These are phyloP conservation scores for Lottia scabra DNA, from an alignment of 2,888 invertebrate genomes.

Conservation along the genomic window DNA sequence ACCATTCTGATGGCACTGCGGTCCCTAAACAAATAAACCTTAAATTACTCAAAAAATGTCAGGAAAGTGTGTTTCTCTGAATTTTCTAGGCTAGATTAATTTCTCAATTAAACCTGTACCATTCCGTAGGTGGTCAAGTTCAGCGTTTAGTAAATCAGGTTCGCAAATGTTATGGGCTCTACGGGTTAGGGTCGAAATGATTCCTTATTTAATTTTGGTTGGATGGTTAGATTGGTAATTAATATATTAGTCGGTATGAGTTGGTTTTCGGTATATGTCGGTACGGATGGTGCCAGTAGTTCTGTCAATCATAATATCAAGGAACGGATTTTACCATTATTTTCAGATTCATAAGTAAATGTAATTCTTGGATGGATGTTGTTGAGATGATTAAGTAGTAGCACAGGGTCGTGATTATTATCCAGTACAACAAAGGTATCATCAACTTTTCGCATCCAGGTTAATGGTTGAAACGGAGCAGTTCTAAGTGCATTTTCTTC, in stretches of 20 bases:
- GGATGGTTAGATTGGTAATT: neutral
- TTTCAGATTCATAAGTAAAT: too few species aligned
- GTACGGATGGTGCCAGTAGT: neutral
- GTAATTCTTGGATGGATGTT: neutral
- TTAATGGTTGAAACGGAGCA: neutral
- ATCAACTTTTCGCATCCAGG: neutral
- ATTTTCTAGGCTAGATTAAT: too few species aligned
- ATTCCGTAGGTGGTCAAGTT: too few species aligned
- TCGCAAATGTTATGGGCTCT: neutral
- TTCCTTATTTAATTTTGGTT: neutral
- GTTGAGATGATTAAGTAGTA: neutral
- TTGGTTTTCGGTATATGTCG: neutral
- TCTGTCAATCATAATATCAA: neutral
- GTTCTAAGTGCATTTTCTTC: neutral
- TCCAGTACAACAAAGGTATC: neutral
- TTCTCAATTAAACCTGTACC: too few species aligned
- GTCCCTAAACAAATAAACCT: too few species aligned
- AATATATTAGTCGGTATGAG: neutral
- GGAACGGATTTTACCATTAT: too few species aligned
- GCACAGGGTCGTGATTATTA: neutral
- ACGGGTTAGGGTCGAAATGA: neutral
- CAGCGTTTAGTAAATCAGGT: neutral
- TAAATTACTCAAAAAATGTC: too few species aligned
- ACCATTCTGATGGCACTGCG: too few species aligned
- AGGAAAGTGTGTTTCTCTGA: too few species aligned